phyloP scores from a whole-genome alignment of 35 echinoderm and acorn worm species.

The Ptychodera flava region DNA sequence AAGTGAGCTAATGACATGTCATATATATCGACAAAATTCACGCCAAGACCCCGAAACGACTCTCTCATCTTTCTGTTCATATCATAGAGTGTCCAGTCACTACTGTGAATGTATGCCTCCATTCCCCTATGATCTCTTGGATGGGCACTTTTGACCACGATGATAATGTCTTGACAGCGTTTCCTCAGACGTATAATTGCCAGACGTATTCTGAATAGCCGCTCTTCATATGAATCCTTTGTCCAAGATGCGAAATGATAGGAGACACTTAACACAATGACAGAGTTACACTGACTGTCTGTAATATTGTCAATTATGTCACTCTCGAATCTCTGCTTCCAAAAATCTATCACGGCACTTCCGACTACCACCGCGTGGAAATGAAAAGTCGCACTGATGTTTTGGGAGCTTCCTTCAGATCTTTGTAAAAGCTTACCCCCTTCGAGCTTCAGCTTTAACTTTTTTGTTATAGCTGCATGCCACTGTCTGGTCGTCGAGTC shows the following conservation, averaged over 20 bases:
- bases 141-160: neutral
- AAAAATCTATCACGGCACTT: neutral
- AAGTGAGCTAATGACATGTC: neutral
- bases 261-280: neutral
- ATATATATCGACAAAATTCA: neutral
- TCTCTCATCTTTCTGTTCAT: neutral
- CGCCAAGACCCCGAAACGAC: neutral
- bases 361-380: neutral
- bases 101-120: neutral
- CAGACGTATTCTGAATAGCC: neutral
- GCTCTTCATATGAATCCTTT: neutral
- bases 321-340: neutral
- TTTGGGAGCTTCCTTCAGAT: neutral
- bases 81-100: neutral
- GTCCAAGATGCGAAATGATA: neutral
- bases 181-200: neutral
- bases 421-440: neutral
- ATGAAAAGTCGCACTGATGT: neutral
- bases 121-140: neutral
- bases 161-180: neutral
- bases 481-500: neutral
- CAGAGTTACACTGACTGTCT: neutral
- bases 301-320: neutral
- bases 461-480: neutral
- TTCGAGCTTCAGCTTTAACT: neutral